Percentiles rank a stretch among this genome's conserved stretches.
Conservation (phyloP, 2,113 vertebrate genomes). For the Gallinago jamesoni region DNA sequence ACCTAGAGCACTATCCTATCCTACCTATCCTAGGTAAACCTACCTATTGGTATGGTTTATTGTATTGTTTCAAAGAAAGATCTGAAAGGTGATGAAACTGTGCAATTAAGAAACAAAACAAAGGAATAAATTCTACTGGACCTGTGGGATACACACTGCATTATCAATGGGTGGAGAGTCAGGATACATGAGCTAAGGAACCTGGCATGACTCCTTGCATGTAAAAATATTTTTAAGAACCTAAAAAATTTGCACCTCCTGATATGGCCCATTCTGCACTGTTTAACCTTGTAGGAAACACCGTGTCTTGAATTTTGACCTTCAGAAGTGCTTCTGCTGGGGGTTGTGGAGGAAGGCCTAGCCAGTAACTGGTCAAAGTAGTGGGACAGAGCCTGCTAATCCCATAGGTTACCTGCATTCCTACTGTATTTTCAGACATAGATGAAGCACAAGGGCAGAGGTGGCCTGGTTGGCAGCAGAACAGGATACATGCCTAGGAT, state of each 20-base stretch:
- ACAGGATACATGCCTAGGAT: not conserved
- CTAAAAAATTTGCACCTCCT: not conserved
- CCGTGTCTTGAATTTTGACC: not conserved
- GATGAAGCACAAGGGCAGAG: not conserved
- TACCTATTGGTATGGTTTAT: not conserved
- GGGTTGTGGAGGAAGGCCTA: not conserved
- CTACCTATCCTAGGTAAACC: too few relatives aligned
- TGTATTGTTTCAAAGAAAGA: not conserved
- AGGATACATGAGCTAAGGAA: not conserved
- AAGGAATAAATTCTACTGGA: not conserved
- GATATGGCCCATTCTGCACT: not conserved
- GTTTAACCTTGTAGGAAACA: not conserved
- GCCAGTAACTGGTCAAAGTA: not conserved
- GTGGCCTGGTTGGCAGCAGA: not conserved
- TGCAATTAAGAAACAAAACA: not conserved
- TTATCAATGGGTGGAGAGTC: not conserved
- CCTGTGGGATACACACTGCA: not conserved
- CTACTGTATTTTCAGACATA: not conserved
- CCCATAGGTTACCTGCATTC: not conserved
- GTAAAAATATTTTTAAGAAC: not conserved
- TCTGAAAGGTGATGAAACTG: not conserved
- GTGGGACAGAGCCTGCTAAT: not conserved
- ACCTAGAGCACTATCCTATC: too few relatives aligned
- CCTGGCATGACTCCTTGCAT: not conserved
- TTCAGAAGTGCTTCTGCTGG: not conserved